These are phyloP conservation scores for Tachysurus vachellii DNA, from an alignment of 2,113 vertebrate species.

Conservation along the genomic window DNA sequence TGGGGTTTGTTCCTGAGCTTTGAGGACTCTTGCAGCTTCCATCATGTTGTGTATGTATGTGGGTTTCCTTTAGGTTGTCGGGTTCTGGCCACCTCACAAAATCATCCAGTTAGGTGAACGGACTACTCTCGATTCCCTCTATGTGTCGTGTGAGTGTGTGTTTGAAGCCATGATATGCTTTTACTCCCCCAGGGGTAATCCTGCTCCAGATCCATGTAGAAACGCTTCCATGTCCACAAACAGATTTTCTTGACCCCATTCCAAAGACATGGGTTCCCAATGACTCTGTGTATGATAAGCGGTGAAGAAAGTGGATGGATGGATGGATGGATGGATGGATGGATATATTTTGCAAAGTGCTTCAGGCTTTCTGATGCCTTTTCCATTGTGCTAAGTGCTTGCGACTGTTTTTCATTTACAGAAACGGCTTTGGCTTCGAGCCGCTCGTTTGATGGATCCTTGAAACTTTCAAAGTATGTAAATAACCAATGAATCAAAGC, in stretches of 20 bases:
- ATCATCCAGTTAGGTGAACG: background rate
- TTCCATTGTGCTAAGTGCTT: background rate
- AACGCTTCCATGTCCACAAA: background rate
- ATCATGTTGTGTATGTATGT: background rate
- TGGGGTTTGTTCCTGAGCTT: background rate
- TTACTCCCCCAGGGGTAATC: background rate
- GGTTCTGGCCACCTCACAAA: background rate
- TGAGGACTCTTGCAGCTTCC: background rate
- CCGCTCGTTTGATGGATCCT: background rate
- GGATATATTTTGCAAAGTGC: background rate
- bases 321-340: background rate
- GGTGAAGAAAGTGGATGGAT: too few species aligned
- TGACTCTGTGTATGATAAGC: too few species aligned
- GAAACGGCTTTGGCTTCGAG: background rate
- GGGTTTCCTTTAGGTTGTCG: background rate
- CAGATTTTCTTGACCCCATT: background rate
- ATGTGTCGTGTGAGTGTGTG: background rate
- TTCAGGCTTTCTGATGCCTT: background rate
- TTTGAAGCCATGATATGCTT: background rate
- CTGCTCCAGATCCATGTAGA: background rate
- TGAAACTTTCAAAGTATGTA: background rate
- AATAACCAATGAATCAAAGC: background rate
- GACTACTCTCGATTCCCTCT: background rate
- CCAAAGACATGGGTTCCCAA: too few species aligned
- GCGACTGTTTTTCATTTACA: background rate